phyloP scores from a whole-genome alignment of 2,113 vertebrate species.

The Ploceus nigricollis region DNA sequence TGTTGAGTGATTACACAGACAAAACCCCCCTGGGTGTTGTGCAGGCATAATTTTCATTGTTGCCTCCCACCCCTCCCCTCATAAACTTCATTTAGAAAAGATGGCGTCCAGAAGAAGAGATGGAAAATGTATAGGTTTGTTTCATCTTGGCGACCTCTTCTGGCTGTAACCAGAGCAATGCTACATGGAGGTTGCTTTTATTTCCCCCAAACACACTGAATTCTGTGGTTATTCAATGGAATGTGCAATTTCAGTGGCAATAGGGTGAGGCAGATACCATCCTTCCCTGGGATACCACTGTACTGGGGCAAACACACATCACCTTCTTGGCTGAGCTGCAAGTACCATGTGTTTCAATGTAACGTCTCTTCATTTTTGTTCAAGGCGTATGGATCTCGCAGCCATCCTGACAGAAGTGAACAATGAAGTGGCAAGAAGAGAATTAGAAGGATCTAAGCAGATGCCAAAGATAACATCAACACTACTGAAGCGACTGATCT shows the following conservation, averaged over 20 bases:
- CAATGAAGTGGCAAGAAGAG: background rate
- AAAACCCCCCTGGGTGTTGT: background rate
- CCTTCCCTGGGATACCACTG: background rate
- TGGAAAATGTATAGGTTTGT: background rate
- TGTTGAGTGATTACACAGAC: background rate
- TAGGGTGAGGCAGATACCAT: background rate
- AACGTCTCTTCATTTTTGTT: background rate
- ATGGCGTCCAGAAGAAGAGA: background rate
- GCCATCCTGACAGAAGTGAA: constrained; percentile 59
- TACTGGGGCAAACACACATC: background rate
- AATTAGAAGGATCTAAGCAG: background rate
- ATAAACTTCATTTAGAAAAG: background rate
- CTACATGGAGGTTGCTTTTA: background rate
- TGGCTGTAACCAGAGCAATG: background rate
- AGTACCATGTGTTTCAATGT: background rate
- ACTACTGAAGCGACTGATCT: constrained; percentile 23
- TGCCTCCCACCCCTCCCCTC: background rate
- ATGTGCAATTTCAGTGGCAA: background rate
- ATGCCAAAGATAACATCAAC: constrained; percentile 56
- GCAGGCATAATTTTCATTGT: background rate
- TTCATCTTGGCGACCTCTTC: background rate
- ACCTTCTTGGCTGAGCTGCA: background rate
- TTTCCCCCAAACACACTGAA: background rate
- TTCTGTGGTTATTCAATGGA: background rate
- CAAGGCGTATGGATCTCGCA: background rate